Evolutionary conservation across 2,888 invertebrate genomes (phyloP).

Genomic region (Melieria picta): DNA sequence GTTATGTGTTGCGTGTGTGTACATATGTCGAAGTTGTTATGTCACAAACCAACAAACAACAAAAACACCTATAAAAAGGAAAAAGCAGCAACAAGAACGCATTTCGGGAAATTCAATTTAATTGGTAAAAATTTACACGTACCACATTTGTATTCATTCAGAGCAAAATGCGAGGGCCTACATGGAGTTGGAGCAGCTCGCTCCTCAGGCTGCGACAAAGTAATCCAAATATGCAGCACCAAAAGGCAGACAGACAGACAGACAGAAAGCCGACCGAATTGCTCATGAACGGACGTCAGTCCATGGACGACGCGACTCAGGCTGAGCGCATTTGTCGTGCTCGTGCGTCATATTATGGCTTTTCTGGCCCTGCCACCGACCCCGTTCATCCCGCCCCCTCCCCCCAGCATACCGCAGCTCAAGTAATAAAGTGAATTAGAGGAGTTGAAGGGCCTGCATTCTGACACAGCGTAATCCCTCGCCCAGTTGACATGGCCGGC

Average conservation of each 20-base stretch:
- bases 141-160: constrained; percentile 62
- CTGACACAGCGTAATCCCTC: no score
- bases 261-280: neutral
- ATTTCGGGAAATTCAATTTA: constrained; percentile 55
- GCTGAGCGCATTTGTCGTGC: neutral
- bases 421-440: no score
- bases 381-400: neutral
- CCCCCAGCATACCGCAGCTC: neutral
- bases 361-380: neutral
- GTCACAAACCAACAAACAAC: no score
- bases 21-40: no score
- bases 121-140: constrained; percentile 63
- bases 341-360: no score
- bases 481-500: no score
- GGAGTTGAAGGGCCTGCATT: no score
- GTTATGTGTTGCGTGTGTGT: no score
- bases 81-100: constrained; percentile 3
- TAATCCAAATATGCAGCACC: neutral
- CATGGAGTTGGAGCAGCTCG: no score
- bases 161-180: neutral
- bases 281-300: neutral
- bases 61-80: neutral
- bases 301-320: neutral
- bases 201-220: no score
- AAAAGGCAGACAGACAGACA: neutral